phyloP scores from a whole-genome alignment of 2,797 vertebrate genomes.

The Lacerta agilis region DNA sequence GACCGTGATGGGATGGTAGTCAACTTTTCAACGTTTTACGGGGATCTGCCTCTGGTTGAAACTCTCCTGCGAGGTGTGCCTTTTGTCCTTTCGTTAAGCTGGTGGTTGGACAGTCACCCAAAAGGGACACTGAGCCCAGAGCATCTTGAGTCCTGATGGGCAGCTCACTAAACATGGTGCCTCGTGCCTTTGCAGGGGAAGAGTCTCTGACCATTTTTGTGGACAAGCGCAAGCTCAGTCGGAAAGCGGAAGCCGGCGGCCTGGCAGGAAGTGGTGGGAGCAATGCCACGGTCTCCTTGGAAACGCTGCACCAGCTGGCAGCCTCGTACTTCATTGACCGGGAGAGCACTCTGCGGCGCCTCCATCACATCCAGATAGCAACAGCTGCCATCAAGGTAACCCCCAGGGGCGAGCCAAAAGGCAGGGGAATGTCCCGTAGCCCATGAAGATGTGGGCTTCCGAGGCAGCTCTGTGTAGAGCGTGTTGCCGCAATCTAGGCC shows the following conservation, averaged over 20 bases:
- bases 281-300: slow-evolving; percentile 91
- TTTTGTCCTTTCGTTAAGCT: background rate
- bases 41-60: background rate
- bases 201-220: slow-evolving; percentile 98
- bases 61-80: too few relatives aligned
- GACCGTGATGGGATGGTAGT: background rate
- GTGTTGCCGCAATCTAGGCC: too few relatives aligned
- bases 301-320: slow-evolving; percentile 95
- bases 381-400: slow-evolving; percentile 84
- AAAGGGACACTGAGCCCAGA: too few relatives aligned
- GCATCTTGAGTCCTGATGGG: background rate
- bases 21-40: background rate
- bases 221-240: slow-evolving; percentile 95
- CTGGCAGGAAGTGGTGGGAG: slow-evolving; percentile 78
- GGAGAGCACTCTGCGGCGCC: slow-evolving; percentile 92
- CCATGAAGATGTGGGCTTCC: background rate
- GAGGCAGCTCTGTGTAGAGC: too few relatives aligned
- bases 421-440: background rate
- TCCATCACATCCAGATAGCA: slow-evolving; percentile 91
- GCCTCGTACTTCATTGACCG: slow-evolving; percentile 98
- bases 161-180: fast-evolving
- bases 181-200: slow-evolving; percentile 82
- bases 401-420: fast-evolving
- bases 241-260: slow-evolving; percentile 80
- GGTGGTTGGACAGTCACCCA: background rate